These are phyloP conservation scores for Gorsachius magnificus DNA, from an alignment of 2,797 vertebrate species.

Conservation along the genomic window DNA sequence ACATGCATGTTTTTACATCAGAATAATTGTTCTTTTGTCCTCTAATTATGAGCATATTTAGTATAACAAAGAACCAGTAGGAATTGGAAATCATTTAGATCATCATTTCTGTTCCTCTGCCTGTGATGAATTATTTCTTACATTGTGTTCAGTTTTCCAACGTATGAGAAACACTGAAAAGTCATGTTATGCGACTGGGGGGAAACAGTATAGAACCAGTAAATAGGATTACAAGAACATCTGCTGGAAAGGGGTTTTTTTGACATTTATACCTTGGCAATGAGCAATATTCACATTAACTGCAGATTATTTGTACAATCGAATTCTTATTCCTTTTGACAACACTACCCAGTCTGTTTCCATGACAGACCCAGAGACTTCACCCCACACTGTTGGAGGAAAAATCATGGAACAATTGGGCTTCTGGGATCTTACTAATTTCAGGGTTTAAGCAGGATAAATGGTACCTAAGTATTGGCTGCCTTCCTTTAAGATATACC, in stretches of 20 bases:
- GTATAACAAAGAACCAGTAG: neutral
- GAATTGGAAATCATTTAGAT: neutral
- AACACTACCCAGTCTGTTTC: neutral
- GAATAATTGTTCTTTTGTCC: neutral
- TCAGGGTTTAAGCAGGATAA: neutral
- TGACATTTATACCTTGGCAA: constrained; percentile 17
- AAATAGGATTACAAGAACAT: constrained; percentile 26
- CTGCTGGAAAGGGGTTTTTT: constrained; percentile 8
- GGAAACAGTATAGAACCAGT: neutral
- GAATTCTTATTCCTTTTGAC: neutral
- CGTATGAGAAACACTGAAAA: neutral
- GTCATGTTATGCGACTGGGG: neutral
- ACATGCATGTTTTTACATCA: neutral
- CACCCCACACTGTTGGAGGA: neutral
- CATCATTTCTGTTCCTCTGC: neutral
- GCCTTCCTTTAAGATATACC: neutral
- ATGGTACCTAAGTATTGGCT: neutral
- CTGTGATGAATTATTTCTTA: constrained; percentile 8
- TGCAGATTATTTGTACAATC: constrained; percentile 2
- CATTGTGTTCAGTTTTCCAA: neutral
- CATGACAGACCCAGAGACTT: neutral
- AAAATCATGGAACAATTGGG: neutral
- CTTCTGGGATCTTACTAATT: neutral
- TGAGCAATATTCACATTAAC: neutral
- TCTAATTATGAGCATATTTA: neutral